Evolutionary conservation across 2,888 invertebrate genomes (phyloP).

Genomic region (Plebejus anna): DNA sequence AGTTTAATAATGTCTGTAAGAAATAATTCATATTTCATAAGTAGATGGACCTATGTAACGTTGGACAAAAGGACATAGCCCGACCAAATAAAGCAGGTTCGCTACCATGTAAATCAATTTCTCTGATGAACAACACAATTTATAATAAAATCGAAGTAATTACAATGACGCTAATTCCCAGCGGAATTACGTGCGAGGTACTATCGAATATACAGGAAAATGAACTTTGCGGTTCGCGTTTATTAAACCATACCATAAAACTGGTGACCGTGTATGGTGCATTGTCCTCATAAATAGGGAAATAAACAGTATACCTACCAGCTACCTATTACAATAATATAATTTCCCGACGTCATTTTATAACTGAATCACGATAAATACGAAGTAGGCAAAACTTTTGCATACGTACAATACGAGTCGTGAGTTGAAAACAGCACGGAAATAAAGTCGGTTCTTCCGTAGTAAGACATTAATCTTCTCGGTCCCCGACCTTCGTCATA

Average conservation of each 20-base stretch:
- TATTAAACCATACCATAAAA: slow-evolving; percentile 45
- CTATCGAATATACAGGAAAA: slow-evolving; percentile 31
- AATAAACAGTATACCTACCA: slow-evolving; percentile 48
- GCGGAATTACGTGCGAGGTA: slow-evolving; percentile 2
- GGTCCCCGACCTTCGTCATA: slow-evolving; percentile 7
- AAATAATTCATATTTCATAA: background rate
- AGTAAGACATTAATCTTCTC: slow-evolving; percentile 21
- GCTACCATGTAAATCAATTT: background rate
- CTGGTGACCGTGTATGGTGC: slow-evolving; percentile 49
- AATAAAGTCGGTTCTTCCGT: slow-evolving; percentile 18
- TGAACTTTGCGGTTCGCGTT: slow-evolving; percentile 42
- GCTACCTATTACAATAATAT: slow-evolving; percentile 44
- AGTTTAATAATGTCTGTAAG: no score
- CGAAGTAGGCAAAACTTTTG: slow-evolving; percentile 14
- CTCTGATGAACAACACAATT: background rate
- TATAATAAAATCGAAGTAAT: background rate
- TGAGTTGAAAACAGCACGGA: slow-evolving; percentile 23
- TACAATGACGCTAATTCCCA: background rate
- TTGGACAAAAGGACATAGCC: background rate
- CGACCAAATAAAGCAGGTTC: background rate
- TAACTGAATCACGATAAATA: slow-evolving; percentile 26
- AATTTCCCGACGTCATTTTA: slow-evolving; percentile 16
- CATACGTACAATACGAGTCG: slow-evolving; percentile 7
- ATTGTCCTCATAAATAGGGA: slow-evolving; percentile 49
- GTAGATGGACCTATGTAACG: background rate